Conservation (phyloP, 1,140 invertebrate species). For the Matsumurasca onukii region DNA sequence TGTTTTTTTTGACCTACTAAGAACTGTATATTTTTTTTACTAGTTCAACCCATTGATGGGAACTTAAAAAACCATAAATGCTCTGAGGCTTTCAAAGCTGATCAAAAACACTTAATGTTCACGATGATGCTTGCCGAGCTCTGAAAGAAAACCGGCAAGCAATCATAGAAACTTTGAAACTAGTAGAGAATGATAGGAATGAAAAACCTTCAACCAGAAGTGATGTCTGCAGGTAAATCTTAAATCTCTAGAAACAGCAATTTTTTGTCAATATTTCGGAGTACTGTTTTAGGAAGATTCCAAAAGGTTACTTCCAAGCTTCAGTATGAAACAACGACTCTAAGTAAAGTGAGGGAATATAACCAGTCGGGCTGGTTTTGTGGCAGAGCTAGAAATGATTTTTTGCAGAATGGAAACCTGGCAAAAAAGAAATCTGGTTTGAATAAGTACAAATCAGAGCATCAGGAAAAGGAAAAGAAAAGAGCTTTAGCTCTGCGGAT, state of each 20-base stretch:
- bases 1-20: slow-evolving; percentile 1
- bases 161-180: background rate
- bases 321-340: slow-evolving; percentile 1
- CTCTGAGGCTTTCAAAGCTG: slow-evolving; percentile 1
- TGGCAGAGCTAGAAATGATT: too few species aligned
- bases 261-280: too few species aligned
- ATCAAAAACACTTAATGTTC: background rate
- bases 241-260: background rate
- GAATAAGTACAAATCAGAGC: background rate
- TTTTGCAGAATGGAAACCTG: slow-evolving; percentile 5
- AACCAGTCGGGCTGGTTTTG: background rate
- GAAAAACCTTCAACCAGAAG: slow-evolving; percentile 5
- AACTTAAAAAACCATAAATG: slow-evolving; percentile 2
- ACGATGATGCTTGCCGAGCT: too few species aligned
- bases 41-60: slow-evolving; percentile 5
- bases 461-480: background rate
- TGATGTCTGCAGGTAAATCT: slow-evolving; percentile 1
- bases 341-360: background rate
- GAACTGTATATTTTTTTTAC: slow-evolving; percentile 2
- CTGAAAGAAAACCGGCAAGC: too few species aligned
- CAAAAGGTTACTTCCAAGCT: too few species aligned
- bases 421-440: slow-evolving; percentile 6
- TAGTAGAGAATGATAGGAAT: background rate
- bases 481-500: background rate
- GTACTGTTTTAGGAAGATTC: too few species aligned